Evolutionary conservation across 2,797 vertebrate genomes (phyloP), one percentile per base, ranked within the genome.

Genomic region (Centroberyx gerrardi): DNA sequence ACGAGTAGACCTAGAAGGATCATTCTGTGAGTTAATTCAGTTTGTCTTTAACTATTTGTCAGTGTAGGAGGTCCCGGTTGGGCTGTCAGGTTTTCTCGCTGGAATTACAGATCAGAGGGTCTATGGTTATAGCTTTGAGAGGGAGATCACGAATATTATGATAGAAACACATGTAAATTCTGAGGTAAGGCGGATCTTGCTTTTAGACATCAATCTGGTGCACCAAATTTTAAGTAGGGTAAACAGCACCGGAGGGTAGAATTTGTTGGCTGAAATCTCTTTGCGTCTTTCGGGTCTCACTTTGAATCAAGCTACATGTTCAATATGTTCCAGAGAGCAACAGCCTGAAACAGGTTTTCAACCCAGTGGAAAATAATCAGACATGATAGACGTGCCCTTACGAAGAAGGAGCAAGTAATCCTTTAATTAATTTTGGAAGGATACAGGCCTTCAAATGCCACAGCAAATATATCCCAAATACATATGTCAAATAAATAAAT

Each of bases 31-130:
- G 61, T 82, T 82, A 73, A 88, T 90, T 74, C 75, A 72, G 49
- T 87, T 83, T 79, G 68, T 80, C 83, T 72, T 56, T 71, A 82
- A 69, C 84, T 54, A 51, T 89, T 83, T 83, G 61, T 84, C 81
- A 38, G 2, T 14, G 10, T 42, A 2, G 12, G 61, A 55, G 31
- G 52, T 79, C 67, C 86, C 77, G 79, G 70, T 82, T 68, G 56
- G 68, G 12, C 54, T 78, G 73, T 36, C 76, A 65, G 29, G 2
- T 48, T 65, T 40, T 36, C 59, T 59, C 9, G 38, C 4, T 8
- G 5, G 9, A 8, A 40, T 9, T 6, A 40, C 52, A 10, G 17
- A 76, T 82, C 74, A 27, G 8, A 13, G 12, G 3, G 8, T 8
- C 22, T 69, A 10, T 12, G 79, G 44, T 66, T 9, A 8, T 14